These are phyloP conservation scores for Aptenodytes patagonicus DNA, from an alignment of 2,113 vertebrate genomes.

Conservation along the genomic window DNA sequence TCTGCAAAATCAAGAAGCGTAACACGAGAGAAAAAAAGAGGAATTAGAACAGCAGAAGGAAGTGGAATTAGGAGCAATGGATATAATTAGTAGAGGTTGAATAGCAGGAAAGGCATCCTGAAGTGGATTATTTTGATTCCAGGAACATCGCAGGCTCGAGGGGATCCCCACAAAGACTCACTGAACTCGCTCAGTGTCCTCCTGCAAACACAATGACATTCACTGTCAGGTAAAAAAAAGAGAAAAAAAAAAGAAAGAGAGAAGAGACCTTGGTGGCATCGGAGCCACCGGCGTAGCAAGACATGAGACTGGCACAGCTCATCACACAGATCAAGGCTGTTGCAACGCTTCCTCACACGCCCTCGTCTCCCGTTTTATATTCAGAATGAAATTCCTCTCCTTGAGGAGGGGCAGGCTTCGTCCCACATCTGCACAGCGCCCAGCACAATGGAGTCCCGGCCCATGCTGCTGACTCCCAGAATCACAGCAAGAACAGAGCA, in stretches of 20 bases:
- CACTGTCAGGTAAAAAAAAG: neutral
- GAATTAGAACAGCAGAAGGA: neutral
- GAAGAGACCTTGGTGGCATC: neutral
- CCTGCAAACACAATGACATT: neutral
- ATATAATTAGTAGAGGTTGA: neutral
- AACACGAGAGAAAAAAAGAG: neutral
- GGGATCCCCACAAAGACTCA: neutral
- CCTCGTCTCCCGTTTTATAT: neutral
- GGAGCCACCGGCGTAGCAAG: rapidly evolving
- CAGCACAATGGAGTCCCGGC: neutral
- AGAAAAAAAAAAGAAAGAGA: neutral
- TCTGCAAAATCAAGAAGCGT: neutral
- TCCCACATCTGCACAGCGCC: neutral
- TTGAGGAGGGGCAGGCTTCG: neutral
- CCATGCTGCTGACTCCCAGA: neutral
- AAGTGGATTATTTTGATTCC: neutral
- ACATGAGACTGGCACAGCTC: neutral
- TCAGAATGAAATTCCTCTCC: neutral
- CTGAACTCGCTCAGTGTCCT: neutral
- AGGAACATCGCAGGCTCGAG: neutral
- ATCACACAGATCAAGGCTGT: neutral
- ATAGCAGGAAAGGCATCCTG: conserved; percentile 19
- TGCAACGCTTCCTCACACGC: neutral
- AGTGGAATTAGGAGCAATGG: neutral
- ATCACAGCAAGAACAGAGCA: neutral